Evolutionary conservation across 1,140 invertebrate genomes (phyloP).

Genomic region (Platorchestia sp.): DNA sequence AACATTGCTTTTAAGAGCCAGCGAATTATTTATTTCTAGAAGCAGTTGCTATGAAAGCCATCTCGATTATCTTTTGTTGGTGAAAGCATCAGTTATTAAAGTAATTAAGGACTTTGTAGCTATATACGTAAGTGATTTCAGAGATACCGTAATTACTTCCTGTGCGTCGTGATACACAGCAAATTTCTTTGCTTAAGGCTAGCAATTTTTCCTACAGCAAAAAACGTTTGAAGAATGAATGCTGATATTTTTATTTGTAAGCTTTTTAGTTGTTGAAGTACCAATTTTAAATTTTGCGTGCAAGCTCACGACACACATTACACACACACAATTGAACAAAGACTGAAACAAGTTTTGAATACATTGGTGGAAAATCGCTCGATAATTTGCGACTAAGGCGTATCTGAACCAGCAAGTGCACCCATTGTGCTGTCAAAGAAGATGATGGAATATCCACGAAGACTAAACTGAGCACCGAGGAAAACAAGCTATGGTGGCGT

Average conservation of each 20-base stretch:
- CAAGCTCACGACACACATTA: not conserved
- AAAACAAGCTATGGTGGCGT: not conserved
- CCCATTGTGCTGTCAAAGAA: not conserved
- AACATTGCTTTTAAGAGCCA: not conserved
- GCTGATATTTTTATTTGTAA: no score
- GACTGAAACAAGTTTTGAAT: not conserved
- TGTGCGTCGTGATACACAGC: no score
- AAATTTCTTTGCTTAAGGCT: no score
- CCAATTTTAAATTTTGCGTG: not conserved
- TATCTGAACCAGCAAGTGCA: not conserved
- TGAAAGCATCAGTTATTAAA: not conserved
- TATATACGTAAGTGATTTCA: not conserved
- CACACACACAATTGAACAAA: no score
- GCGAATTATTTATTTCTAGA: not conserved
- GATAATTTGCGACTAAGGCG: not conserved
- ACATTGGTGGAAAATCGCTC: not conserved
- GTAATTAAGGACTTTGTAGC: not conserved
- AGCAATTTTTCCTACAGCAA: no score
- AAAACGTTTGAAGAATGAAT: no score
- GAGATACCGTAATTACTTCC: no score
- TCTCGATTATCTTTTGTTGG: not conserved
- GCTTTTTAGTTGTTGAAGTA: no score
- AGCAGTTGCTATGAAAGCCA: not conserved
- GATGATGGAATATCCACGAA: not conserved
- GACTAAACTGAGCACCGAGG: not conserved